phyloP scores from a whole-genome alignment of 2,113 vertebrate genomes.

The Aramus guarauna region DNA sequence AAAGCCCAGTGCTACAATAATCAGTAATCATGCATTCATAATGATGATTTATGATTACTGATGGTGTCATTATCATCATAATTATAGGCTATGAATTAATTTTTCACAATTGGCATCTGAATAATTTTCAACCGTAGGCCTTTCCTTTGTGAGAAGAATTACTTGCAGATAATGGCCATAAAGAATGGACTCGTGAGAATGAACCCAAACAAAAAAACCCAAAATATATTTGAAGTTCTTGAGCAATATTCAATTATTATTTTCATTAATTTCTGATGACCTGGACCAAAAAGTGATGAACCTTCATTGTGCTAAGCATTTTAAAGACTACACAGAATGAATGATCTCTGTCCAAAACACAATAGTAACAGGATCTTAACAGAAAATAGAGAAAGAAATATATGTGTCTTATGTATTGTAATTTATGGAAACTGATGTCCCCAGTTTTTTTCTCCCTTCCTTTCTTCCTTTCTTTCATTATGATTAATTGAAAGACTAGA shows the following conservation, averaged over 20 bases:
- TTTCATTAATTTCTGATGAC: neutral
- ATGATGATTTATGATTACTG: constrained; percentile 45
- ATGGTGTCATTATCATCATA: constrained; percentile 21
- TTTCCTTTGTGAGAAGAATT: neutral
- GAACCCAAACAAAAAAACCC: neutral
- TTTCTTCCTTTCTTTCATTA: neutral
- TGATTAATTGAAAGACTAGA: neutral
- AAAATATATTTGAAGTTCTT: neutral
- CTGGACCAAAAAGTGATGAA: neutral
- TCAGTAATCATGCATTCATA: neutral
- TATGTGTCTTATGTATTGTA: neutral
- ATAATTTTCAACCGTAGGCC: neutral
- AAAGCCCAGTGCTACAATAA: neutral
- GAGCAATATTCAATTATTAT: neutral
- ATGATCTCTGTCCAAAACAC: neutral
- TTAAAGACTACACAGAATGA: neutral
- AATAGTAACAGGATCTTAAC: neutral
- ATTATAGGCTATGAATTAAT: constrained; percentile 38
- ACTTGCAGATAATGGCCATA: neutral
- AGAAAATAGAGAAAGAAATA: neutral
- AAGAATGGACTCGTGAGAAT: neutral
- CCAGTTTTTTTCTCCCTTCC: neutral
- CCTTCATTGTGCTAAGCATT: neutral
- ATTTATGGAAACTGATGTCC: neutral
- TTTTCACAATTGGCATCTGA: constrained; percentile 46